Percentiles rank a stretch among this genome's conserved stretches.
Evolutionary conservation across 2,113 vertebrate species (phyloP).

Genomic region (Scortum barcoo): DNA sequence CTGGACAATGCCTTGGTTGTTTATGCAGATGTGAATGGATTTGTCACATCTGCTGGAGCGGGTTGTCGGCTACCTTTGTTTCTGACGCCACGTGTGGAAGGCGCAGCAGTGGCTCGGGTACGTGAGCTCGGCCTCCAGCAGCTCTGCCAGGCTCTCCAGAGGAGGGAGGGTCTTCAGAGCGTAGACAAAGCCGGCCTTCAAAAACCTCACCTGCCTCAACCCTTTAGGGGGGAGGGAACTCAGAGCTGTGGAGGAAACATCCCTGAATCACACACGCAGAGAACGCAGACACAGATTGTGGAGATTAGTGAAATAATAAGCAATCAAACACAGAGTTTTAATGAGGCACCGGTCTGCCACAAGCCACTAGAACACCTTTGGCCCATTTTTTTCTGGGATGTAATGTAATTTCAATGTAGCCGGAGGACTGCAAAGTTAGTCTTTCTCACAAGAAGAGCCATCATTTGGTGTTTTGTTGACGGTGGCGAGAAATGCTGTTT

Average conservation of each 20-base stretch:
- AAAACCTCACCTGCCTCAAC: conserved; percentile 86
- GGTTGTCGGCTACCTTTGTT: conserved; percentile 70
- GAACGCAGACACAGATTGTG: conserved; percentile 4
- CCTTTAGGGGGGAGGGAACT: conserved; percentile 88
- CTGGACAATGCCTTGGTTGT: background rate
- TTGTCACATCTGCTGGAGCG: conserved; percentile 4
- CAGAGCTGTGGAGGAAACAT: conserved; percentile 91
- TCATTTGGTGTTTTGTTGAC: conserved; percentile 22
- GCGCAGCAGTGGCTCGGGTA: conserved; percentile 97
- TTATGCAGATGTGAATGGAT: conserved; percentile 49
- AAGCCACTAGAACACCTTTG: background rate
- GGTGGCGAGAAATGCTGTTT: conserved; percentile 30
- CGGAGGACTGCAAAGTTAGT: conserved; percentile 5
- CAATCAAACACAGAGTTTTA: background rate
- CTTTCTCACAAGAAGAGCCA: conserved; percentile 2
- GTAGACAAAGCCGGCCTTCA: conserved; percentile 87
- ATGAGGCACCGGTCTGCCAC: background rate
- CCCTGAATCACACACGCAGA: conserved; percentile 81
- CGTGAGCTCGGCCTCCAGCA: conserved; percentile 89
- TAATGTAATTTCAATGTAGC: conserved; percentile 25
- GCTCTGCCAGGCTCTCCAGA: conserved; percentile 86
- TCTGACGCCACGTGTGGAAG: conserved; percentile 85
- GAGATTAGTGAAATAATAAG: background rate
- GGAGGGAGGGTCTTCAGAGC: conserved; percentile 90
- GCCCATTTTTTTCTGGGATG: background rate